These are phyloP conservation scores for Drosophila navojoa DNA, from an alignment of 1,140 invertebrate species.

Conservation along the genomic window DNA sequence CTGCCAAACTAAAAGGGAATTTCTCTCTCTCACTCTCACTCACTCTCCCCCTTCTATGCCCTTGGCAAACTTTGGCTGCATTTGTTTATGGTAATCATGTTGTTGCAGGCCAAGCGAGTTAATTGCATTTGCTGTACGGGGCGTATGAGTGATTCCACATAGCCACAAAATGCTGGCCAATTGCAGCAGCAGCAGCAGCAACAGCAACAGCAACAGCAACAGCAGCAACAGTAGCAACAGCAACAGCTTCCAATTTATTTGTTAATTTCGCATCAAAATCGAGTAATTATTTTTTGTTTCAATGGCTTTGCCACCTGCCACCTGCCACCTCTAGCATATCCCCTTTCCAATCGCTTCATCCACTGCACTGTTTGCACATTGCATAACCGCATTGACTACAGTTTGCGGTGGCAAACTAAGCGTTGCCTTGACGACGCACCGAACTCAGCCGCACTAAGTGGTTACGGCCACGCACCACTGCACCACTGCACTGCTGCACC, in stretches of 20 bases:
- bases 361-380: background rate
- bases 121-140: slow-evolving; percentile 22
- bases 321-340: background rate
- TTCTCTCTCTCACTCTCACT: background rate
- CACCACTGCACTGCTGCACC: slow-evolving; percentile 8
- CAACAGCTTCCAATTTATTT: slow-evolving; percentile 39
- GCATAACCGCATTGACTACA: slow-evolving; percentile 29
- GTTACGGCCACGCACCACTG: slow-evolving; percentile 31
- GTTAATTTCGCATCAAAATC: slow-evolving; percentile 67
- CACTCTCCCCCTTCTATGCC: background rate
- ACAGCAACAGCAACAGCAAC: slow-evolving; percentile 10
- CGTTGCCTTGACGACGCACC: slow-evolving; percentile 32
- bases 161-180: slow-evolving; percentile 11
- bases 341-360: background rate
- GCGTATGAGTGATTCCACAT: slow-evolving; percentile 18
- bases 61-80: slow-evolving; percentile 1
- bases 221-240: slow-evolving; percentile 20
- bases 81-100: slow-evolving; percentile 24
- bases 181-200: slow-evolving; percentile 15
- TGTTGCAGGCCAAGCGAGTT: slow-evolving; percentile 5
- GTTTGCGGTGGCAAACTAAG: slow-evolving; percentile 36
- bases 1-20: slow-evolving; percentile 1
- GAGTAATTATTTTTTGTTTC: slow-evolving; percentile 67
- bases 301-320: background rate
- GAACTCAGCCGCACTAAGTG: slow-evolving; percentile 25